Conservation (phyloP, 2,113 vertebrate genomes). For the Corynorhinus townsendii region DNA sequence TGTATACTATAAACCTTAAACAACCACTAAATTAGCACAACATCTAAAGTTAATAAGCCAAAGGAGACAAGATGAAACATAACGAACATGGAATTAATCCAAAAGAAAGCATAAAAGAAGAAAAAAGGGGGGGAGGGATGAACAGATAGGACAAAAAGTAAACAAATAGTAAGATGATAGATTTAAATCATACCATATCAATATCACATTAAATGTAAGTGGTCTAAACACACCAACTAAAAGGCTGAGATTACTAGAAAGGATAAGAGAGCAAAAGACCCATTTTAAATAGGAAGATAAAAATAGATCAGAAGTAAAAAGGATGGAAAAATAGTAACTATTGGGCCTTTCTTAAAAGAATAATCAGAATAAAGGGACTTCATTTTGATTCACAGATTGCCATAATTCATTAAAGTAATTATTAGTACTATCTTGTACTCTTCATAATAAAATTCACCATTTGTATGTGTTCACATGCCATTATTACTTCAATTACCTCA, state of each 20-base stretch:
- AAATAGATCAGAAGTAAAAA: slow-evolving; percentile 4
- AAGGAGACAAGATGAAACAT: neutral
- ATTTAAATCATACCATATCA: slow-evolving; percentile 5
- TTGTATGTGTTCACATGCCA: neutral
- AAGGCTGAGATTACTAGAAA: neutral
- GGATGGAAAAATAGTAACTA: neutral
- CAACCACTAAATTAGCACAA: neutral
- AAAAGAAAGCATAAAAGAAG: neutral
- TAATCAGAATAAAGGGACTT: neutral
- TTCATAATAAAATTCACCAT: neutral
- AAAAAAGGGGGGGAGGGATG: neutral
- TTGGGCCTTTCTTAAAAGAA: neutral
- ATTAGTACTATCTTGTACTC: neutral
- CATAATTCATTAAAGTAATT: slow-evolving; percentile 9
- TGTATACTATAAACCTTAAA: neutral
- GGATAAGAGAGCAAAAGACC: neutral
- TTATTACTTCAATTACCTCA: neutral
- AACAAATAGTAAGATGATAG: neutral
- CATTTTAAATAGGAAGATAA: neutral
- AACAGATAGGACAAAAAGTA: neutral
- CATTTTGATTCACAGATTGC: neutral
- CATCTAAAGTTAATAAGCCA: neutral
- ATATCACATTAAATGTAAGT: neutral
- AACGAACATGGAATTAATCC: neutral
- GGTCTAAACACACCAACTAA: neutral